Evolutionary conservation across 2,888 invertebrate species (phyloP).

Genomic region (Terebella lapidaria): DNA sequence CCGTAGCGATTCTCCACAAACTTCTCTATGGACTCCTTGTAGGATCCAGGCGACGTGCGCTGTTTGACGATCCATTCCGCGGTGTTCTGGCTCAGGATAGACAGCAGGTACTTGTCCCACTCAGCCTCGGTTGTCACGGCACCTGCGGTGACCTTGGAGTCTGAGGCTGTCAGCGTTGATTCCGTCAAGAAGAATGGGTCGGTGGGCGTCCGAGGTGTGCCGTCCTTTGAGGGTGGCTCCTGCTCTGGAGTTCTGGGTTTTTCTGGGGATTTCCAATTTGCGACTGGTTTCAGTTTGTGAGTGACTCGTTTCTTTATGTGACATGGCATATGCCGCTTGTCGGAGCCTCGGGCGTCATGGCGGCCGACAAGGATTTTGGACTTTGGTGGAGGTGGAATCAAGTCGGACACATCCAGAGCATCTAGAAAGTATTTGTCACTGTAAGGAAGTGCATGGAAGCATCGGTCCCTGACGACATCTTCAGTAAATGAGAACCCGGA

Average conservation of each 20-base stretch:
- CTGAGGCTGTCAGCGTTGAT: not conserved
- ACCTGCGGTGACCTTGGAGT: not conserved
- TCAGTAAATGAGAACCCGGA: slow-evolving; percentile 42
- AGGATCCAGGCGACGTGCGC: not conserved
- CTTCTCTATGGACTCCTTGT: slow-evolving; percentile 21
- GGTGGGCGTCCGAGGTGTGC: not conserved
- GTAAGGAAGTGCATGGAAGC: slow-evolving; percentile 47
- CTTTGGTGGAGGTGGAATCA: slow-evolving; percentile 27
- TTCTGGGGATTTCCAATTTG: not conserved
- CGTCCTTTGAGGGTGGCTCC: not conserved
- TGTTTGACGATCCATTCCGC: slow-evolving; percentile 49
- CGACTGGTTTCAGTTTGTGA: not conserved
- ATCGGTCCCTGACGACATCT: slow-evolving; percentile 46
- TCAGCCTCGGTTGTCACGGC: slow-evolving; percentile 16
- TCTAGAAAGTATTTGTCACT: slow-evolving; percentile 42
- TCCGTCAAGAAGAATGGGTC: slow-evolving; percentile 9
- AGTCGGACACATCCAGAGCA: slow-evolving; percentile 35
- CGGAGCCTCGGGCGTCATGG: slow-evolving; percentile 34
- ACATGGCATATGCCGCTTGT: slow-evolving; percentile 40
- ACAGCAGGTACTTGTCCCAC: slow-evolving; percentile 51
- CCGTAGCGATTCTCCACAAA: slow-evolving; percentile 40
- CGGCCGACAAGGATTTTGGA: slow-evolving; percentile 27
- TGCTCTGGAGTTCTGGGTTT: not conserved
- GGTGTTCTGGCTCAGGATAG: slow-evolving; percentile 43
- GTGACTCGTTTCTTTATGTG: slow-evolving; percentile 28